Percentiles rank a stretch among this genome's conserved stretches.
Conservation (phyloP, 2,888 invertebrate genomes). For the Vannuccia rotundouncinata region DNA sequence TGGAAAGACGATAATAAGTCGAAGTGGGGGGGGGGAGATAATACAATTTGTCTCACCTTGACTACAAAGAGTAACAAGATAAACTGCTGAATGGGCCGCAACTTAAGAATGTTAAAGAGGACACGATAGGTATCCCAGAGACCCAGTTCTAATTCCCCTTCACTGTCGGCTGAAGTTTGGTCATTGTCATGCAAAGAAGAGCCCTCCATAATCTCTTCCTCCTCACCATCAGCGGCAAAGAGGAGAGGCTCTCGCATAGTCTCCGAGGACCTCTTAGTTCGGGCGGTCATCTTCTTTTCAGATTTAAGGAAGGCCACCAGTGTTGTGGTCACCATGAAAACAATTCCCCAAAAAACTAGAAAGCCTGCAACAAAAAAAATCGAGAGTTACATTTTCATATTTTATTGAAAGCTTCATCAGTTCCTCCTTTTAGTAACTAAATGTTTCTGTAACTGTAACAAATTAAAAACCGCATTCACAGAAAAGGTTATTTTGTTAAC, state of each 20-base stretch:
- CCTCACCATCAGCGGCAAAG: constrained; percentile 57
- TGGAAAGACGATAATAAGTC: background rate
- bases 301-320: constrained; percentile 78
- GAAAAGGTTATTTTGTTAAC: too few relatives aligned
- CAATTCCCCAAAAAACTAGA: constrained; percentile 85
- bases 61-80: constrained; percentile 76
- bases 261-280: background rate
- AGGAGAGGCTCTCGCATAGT: constrained; percentile 46
- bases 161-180: constrained; percentile 57
- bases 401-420: too few relatives aligned
- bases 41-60: too few relatives aligned
- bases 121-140: constrained; percentile 65
- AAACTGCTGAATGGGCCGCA: constrained; percentile 70
- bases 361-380: constrained; percentile 67
- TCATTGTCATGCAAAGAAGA: constrained; percentile 74
- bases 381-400: too few relatives aligned
- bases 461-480: too few relatives aligned
- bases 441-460: too few relatives aligned
- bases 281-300: constrained; percentile 59
- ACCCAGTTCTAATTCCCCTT: constrained; percentile 44
- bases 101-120: constrained; percentile 72
- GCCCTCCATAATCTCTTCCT: constrained; percentile 63
- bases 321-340: constrained; percentile 81
- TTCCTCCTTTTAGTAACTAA: too few relatives aligned
- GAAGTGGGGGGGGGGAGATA: too few relatives aligned